phyloP scores from a whole-genome alignment of 2,113 vertebrate species.

The Alexandromys fortis region DNA sequence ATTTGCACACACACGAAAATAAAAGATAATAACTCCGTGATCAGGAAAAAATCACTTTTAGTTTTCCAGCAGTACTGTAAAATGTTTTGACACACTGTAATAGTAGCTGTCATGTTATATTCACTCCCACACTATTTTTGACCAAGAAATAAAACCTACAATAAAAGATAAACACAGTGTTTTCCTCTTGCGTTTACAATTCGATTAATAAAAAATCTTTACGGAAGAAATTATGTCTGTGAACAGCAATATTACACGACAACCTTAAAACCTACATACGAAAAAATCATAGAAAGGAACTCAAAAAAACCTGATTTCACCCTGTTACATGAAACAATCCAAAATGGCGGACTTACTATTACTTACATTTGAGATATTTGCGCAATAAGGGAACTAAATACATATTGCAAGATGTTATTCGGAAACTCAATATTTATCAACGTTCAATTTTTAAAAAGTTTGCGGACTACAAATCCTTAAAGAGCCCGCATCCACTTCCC shows the following conservation, averaged over 20 bases:
- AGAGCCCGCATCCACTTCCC: slow-evolving; percentile 21
- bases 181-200: slow-evolving; percentile 33
- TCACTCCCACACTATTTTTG: slow-evolving; percentile 32
- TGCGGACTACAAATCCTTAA: slow-evolving; percentile 48
- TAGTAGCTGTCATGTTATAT: background rate
- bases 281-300: slow-evolving; percentile 30
- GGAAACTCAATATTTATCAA: slow-evolving; percentile 50
- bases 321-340: slow-evolving; percentile 77
- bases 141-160: slow-evolving; percentile 54
- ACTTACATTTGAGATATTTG: slow-evolving; percentile 80
- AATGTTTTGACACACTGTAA: slow-evolving; percentile 19
- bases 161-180: slow-evolving; percentile 51
- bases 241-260: background rate
- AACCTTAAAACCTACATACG: slow-evolving; percentile 7
- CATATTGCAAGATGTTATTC: slow-evolving; percentile 50
- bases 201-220: slow-evolving; percentile 14
- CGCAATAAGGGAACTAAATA: slow-evolving; percentile 62
- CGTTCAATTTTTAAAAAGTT: background rate
- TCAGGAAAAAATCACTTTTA: background rate
- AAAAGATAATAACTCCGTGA: background rate
- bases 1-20: background rate
- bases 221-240: background rate
- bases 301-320: slow-evolving; percentile 70
- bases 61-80: background rate
- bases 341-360: slow-evolving; percentile 84